phyloP scores from a whole-genome alignment of 2,888 invertebrate species.

The Folsomia candida region DNA sequence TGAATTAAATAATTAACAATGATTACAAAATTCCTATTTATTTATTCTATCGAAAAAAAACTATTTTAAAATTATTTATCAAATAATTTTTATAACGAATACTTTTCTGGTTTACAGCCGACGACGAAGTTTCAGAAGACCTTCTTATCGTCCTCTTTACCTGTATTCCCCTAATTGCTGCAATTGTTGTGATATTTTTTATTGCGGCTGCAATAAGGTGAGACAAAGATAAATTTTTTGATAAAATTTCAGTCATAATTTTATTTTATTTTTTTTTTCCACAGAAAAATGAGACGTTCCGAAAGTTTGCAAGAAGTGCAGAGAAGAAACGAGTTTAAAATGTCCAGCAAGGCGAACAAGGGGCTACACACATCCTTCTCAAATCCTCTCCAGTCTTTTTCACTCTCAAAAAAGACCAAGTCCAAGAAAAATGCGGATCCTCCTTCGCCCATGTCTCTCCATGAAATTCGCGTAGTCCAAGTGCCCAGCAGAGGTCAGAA shows the following conservation, averaged over 20 bases:
- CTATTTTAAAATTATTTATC: too few relatives aligned
- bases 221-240: too few relatives aligned
- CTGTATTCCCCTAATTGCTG: constrained; percentile 36
- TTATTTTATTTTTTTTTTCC: constrained; percentile 7
- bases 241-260: too few relatives aligned
- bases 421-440: not conserved
- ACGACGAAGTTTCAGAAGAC: constrained; percentile 32
- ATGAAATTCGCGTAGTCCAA: constrained; percentile 4
- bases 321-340: constrained; percentile 25
- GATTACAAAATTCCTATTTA: too few relatives aligned
- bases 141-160: constrained; percentile 36
- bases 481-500: not conserved
- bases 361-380: constrained; percentile 8
- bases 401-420: not conserved
- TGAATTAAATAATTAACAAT: too few relatives aligned
- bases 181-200: constrained; percentile 41
- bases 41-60: too few relatives aligned
- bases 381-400: not conserved
- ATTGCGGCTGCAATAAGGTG: constrained; percentile 47
- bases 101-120: not conserved
- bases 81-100: too few relatives aligned
- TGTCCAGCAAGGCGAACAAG: constrained; percentile 20
- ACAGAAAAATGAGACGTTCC: constrained; percentile 43
- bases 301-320: constrained; percentile 38
- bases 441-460: not conserved